Conservation (phyloP, 2,113 vertebrate species). For the Megaceryle maxima region DNA sequence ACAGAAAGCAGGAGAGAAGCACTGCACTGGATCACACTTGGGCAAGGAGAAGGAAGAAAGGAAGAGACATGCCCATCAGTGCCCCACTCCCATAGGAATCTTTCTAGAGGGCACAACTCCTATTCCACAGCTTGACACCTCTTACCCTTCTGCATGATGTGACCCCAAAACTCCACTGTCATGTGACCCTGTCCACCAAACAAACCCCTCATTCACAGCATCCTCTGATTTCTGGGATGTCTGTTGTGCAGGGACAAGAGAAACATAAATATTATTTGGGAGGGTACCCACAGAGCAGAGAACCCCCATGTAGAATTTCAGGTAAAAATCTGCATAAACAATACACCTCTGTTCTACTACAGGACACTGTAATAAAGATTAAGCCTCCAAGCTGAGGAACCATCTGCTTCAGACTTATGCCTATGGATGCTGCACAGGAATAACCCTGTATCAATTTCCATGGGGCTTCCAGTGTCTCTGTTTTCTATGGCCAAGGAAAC, state of each 20-base stretch:
- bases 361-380: background rate
- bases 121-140: background rate
- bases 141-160: background rate
- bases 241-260: background rate
- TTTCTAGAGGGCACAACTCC: background rate
- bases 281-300: background rate
- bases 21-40: background rate
- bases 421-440: background rate
- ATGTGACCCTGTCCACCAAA: background rate
- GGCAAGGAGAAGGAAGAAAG: background rate
- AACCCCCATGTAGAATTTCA: background rate
- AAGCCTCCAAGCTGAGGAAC: background rate
- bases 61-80: background rate
- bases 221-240: background rate
- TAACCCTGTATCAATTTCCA: background rate
- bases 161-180: background rate
- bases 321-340: background rate
- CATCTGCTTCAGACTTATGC: background rate
- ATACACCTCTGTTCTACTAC: background rate
- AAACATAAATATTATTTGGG: background rate
- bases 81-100: background rate
- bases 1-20: background rate
- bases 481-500: background rate
- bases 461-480: background rate
- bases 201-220: fast-evolving